Conservation (phyloP, 2,888 invertebrate genomes). For the Lampropteryx suffumata region DNA sequence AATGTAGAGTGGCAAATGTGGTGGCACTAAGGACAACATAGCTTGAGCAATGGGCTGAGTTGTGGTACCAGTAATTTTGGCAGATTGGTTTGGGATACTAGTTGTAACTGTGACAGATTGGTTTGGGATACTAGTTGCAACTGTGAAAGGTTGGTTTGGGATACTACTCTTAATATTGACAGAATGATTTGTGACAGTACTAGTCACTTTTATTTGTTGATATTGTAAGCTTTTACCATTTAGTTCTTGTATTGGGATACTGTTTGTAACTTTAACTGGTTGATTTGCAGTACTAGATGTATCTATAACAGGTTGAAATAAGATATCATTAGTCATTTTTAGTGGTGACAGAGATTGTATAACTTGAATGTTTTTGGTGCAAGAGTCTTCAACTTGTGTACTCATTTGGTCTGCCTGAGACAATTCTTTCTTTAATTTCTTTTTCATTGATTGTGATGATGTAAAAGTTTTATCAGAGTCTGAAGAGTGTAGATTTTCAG, state of each 20-base stretch:
- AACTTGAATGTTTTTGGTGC: not conserved
- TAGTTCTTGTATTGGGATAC: not conserved
- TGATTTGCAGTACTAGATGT: conserved; percentile 5
- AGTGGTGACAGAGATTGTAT: not conserved
- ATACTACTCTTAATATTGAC: conserved; percentile 3
- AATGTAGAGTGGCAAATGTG: conserved; percentile 17
- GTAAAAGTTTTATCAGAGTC: not conserved
- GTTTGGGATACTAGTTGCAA: conserved; percentile 1
- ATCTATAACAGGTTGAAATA: not conserved
- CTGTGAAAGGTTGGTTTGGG: conserved; percentile 7
- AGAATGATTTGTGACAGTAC: conserved; percentile 1
- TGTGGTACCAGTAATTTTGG: not conserved
- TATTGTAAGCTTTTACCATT: not conserved
- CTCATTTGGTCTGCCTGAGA: not conserved
- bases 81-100: conserved; percentile 8
- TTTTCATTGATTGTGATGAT: not conserved
- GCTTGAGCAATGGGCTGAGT: not conserved
- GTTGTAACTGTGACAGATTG: not conserved
- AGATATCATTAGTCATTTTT: not conserved
- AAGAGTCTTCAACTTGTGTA: not conserved
- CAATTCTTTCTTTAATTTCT: not conserved
- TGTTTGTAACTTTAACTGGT: conserved; percentile 1
- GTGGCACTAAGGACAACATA: conserved; percentile 6
- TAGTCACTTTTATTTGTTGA: conserved; percentile 6
- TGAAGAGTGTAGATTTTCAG: not conserved